Percentiles rank a stretch among this genome's conserved stretches.
Evolutionary conservation across 2,888 invertebrate genomes (phyloP).

Genomic region (Himalopsyche japonica): DNA sequence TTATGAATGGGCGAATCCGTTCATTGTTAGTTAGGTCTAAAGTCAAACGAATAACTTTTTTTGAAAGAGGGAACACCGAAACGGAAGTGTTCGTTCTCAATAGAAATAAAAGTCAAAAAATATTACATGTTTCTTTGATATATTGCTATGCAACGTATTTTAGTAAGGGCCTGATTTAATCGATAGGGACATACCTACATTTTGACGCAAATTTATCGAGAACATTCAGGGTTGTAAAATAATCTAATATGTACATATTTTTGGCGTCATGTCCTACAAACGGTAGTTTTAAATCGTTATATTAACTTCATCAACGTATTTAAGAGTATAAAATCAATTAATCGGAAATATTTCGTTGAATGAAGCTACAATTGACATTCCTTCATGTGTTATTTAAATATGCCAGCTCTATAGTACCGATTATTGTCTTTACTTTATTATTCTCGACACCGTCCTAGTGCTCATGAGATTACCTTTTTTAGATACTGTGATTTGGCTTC

Average conservation of each 20-base stretch:
- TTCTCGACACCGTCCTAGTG: too few species aligned
- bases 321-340: too few species aligned
- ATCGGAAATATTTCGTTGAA: too few species aligned
- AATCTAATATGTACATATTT: background rate
- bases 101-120: background rate
- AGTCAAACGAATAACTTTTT: conserved; percentile 18
- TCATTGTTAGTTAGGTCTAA: conserved; percentile 5
- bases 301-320: too few species aligned
- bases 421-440: too few species aligned
- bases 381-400: too few species aligned
- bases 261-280: background rate
- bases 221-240: background rate
- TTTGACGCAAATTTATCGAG: background rate
- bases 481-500: too few species aligned
- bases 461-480: too few species aligned
- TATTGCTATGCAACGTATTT: background rate
- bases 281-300: too few species aligned
- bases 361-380: too few species aligned
- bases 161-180: background rate
- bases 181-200: background rate
- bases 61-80: conserved; percentile 17
- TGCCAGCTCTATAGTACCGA: too few species aligned
- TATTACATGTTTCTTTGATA: background rate
- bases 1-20: conserved; percentile 22
- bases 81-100: conserved; percentile 19